Evolutionary conservation across 2,113 vertebrate species (phyloP).

Genomic region (Australoheros scitulus): DNA sequence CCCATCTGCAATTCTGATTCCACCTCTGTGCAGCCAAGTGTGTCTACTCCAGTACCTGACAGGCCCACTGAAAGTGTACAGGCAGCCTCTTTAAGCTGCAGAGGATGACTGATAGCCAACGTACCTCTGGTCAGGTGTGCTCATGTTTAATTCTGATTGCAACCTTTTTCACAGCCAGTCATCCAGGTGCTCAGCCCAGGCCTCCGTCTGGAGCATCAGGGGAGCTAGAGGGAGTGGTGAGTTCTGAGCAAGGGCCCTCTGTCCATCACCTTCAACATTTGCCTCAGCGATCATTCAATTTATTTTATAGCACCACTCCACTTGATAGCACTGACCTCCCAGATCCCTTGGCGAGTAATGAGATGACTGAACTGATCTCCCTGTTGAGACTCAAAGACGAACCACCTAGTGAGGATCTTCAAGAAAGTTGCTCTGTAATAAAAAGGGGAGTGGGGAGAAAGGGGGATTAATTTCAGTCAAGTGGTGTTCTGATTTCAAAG

Average conservation of each 20-base stretch:
- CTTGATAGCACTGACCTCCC: slow-evolving; percentile 75
- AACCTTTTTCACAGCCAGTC: slow-evolving; percentile 61
- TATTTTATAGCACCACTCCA: slow-evolving; percentile 80
- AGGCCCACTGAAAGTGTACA: slow-evolving; percentile 69
- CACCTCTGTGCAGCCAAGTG: slow-evolving; percentile 69
- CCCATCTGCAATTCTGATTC: slow-evolving; percentile 79
- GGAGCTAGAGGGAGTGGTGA: slow-evolving; percentile 47
- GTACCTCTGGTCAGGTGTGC: slow-evolving; percentile 59
- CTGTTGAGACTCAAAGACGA: slow-evolving; percentile 56
- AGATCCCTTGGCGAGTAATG: slow-evolving; percentile 72
- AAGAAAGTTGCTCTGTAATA: slow-evolving; percentile 45
- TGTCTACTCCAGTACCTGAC: slow-evolving; percentile 76
- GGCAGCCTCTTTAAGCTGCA: slow-evolving; percentile 64
- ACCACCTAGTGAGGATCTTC: slow-evolving; percentile 51
- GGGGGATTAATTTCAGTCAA: slow-evolving; percentile 52
- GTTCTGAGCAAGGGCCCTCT: slow-evolving; percentile 61
- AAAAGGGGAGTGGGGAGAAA: slow-evolving; percentile 17
- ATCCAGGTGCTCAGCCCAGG: slow-evolving; percentile 53
- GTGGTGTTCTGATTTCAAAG: slow-evolving; percentile 60
- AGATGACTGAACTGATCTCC: slow-evolving; percentile 68
- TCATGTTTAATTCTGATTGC: slow-evolving; percentile 82
- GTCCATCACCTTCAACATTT: slow-evolving; percentile 79
- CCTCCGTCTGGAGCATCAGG: slow-evolving; percentile 54
- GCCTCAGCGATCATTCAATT: slow-evolving; percentile 77
- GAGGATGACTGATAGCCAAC: slow-evolving; percentile 71